Percentiles rank a stretch among this genome's conserved stretches.
These are phyloP conservation scores for Clarias gariepinus DNA, from an alignment of 2,113 vertebrate genomes.

Conservation along the genomic window DNA sequence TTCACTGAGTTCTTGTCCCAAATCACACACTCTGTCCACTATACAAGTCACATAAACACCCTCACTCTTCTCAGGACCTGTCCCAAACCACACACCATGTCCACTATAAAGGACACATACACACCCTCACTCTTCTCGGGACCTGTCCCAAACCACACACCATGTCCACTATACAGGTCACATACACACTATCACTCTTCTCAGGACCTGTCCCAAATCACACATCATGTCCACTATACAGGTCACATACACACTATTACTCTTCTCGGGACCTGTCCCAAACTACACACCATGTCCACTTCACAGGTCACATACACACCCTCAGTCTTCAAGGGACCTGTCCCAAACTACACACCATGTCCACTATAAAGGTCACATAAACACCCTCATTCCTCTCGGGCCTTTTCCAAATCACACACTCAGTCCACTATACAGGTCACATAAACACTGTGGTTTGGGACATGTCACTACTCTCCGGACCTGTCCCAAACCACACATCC, in stretches of 20 bases:
- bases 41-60: neutral
- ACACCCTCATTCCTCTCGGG: no score
- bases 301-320: neutral
- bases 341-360: neutral
- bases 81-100: neutral
- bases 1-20: neutral
- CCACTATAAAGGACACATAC: neutral
- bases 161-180: no score
- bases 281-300: constrained; percentile 1
- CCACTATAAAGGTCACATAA: neutral
- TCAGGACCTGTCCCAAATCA: no score
- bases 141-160: no score
- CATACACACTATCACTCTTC: no score
- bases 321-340: no score
- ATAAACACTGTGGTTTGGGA: no score
- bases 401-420: no score
- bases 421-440: no score
- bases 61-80: no score
- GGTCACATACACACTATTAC: neutral
- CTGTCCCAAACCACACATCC: neutral
- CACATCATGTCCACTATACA: no score
- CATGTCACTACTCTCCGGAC: neutral
- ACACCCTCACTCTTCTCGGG: no score
- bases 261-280: neutral
- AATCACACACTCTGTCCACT: neutral